These are phyloP conservation scores for Ameiurus melas DNA, from an alignment of 2,113 vertebrate species.

Conservation along the genomic window DNA sequence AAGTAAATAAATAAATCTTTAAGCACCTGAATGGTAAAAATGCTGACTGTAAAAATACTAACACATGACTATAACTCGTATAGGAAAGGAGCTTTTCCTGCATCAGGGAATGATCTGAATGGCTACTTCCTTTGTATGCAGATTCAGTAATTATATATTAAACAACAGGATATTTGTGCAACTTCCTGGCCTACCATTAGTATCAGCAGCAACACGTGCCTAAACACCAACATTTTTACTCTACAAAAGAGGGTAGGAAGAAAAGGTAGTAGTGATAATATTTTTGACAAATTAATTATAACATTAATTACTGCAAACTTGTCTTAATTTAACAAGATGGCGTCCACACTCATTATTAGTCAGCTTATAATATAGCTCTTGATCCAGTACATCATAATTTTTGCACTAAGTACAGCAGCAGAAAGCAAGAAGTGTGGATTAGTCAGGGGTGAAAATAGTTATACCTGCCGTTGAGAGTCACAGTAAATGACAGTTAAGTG, in stretches of 20 bases:
- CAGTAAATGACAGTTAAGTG: not conserved
- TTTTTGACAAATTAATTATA: not conserved
- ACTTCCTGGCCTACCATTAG: not conserved
- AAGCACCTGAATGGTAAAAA: not conserved
- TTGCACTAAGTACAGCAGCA: not conserved
- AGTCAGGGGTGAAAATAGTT: not conserved
- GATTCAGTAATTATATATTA: conserved; percentile 21
- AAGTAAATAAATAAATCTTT: too few species aligned
- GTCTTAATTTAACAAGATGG: not conserved
- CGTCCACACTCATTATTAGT: not conserved
- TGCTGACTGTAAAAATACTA: not conserved
- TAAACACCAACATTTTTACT: not conserved
- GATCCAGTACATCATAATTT: not conserved
- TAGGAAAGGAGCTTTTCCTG: conserved; percentile 30
- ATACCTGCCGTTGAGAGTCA: not conserved
- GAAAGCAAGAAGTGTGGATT: not conserved
- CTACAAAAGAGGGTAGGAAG: not conserved
- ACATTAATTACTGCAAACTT: not conserved
- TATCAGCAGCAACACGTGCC: not conserved
- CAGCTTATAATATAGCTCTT: not conserved
- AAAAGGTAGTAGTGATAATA: not conserved
- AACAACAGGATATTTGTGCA: conserved; percentile 9
- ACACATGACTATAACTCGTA: not conserved
- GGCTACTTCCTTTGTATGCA: not conserved
- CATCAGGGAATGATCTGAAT: not conserved